These are phyloP conservation scores for Xanthia togata DNA, from an alignment of 2,888 invertebrate species.

Conservation along the genomic window DNA sequence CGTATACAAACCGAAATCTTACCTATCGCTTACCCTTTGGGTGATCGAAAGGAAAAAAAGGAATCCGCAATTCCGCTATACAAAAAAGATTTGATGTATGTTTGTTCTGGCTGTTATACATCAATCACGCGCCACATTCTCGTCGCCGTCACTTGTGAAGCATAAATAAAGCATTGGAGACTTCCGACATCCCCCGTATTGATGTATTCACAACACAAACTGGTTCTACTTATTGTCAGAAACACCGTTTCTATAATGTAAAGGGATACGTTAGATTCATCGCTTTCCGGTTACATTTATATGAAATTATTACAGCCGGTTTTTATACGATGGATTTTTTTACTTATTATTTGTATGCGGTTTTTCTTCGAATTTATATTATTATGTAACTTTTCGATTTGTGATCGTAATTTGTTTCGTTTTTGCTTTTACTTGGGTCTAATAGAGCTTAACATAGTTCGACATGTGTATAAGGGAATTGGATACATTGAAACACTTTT, in stretches of 20 bases:
- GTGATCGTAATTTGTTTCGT: conserved; percentile 10
- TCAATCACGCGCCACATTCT: conserved; percentile 83
- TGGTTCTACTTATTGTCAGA: conserved; percentile 79
- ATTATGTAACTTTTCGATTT: conserved; percentile 15
- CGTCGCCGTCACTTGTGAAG: conserved; percentile 79
- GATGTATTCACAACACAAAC: conserved; percentile 83
- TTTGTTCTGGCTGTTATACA: conserved; percentile 80
- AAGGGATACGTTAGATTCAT: conserved; percentile 71
- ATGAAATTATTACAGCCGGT: conserved; percentile 35
- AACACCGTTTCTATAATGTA: conserved; percentile 72
- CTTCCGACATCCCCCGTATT: conserved; percentile 80
- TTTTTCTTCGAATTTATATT: conserved; percentile 26
- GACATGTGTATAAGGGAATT: conserved; percentile 23
- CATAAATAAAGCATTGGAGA: conserved; percentile 84
- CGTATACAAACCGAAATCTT: conserved; percentile 44
- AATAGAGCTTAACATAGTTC: conserved; percentile 22
- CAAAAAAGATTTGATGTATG: conserved; percentile 82
- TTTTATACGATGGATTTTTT: conserved; percentile 38
- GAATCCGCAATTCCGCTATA: conserved; percentile 73
- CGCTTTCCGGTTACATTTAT: conserved; percentile 57
- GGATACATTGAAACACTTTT: conserved; percentile 25
- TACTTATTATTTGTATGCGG: conserved; percentile 25
- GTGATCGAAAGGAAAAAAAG: conserved; percentile 67
- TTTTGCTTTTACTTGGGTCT: conserved; percentile 7
- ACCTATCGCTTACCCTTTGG: conserved; percentile 62